Base-by-base conservation (phyloP, 2,113 vertebrate species). In the Panurus biarmicus region DNA sequence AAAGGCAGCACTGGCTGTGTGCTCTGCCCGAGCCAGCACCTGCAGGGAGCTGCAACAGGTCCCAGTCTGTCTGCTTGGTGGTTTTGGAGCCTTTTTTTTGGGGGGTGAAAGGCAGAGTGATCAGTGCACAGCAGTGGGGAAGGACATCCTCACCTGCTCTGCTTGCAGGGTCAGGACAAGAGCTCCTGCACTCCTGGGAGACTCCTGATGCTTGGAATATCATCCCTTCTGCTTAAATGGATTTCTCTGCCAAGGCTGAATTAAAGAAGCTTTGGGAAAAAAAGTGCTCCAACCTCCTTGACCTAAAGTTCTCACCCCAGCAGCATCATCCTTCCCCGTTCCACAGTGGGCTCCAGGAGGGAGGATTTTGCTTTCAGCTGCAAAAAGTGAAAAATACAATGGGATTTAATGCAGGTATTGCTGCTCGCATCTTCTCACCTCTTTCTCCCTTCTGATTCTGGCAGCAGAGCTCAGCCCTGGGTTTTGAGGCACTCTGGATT, bases 21-120 rank as follows among this genome's bases (percentile, higher is more conserved):
- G 89, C 1, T 65, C 84, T 82, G 80, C 54, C 58, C 6, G 1
- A 82, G 90, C 90, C 82, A 75, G 92, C 82, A 85, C 87, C 93
- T 87, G 67, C 67, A 31, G 71, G 81, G 82, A 75, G 3, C 42
- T 24, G 87, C 90, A 62, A 53, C 95, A 89, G 85, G 85, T 85
- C 69, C 8, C 56, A 31, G 65, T 4, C 84, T 56, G 48, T 3
- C 80, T 51, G 44, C 61, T 51, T 0, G 7, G 11, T 8, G 19
- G 0, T 26, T 40, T 5, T 22, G 18, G 65, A 45, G 72, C n/a
- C 23, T n/a, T 48, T 28, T 38, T 21, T 12, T 9, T 2, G 9
- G 14, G 12, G 8, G 16, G 15, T 7, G 3, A 0, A 40, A n/a
- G 58, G 69, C 69, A 12, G 70, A 53, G 25, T 18, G 10, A 4